Conservation (phyloP, 2,888 invertebrate species). For the Amaurobius ferox region DNA sequence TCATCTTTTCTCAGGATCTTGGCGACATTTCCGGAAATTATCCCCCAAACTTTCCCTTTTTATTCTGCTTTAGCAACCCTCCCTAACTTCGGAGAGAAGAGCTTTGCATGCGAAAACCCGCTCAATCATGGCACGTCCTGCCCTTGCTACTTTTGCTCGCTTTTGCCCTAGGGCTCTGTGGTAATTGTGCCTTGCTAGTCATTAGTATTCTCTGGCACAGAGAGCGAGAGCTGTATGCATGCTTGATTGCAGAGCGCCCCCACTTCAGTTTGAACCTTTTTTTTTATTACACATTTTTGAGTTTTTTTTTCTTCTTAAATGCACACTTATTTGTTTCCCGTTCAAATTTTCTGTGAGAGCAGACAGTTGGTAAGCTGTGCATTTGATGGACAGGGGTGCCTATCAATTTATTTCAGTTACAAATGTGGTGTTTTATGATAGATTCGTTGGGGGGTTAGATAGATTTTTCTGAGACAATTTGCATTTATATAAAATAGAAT, state of each 20-base stretch:
- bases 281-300: slow-evolving; percentile 20
- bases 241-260: slow-evolving; percentile 29
- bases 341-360: slow-evolving; percentile 21
- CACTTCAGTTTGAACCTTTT: slow-evolving; percentile 20
- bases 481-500: background rate
- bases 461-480: background rate
- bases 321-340: slow-evolving; percentile 4
- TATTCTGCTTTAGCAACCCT: slow-evolving; percentile 34
- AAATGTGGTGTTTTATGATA: background rate
- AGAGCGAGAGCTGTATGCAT: slow-evolving; percentile 26
- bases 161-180: background rate
- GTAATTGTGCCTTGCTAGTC: slow-evolving; percentile 51
- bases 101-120: slow-evolving; percentile 59
- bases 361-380: background rate
- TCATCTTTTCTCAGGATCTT: background rate
- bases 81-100: slow-evolving; percentile 10
- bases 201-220: slow-evolving; percentile 54
- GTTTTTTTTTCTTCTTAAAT: slow-evolving; percentile 8
- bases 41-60: slow-evolving; percentile 26
- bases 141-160: background rate
- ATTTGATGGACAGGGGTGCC: slow-evolving; percentile 10
- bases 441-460: background rate
- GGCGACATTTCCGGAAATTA: slow-evolving; percentile 15
- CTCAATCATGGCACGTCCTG: slow-evolving; percentile 40
- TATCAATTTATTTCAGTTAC: slow-evolving; percentile 13